phyloP scores from a whole-genome alignment of 2,113 vertebrate species.

The Salvator merianae region DNA sequence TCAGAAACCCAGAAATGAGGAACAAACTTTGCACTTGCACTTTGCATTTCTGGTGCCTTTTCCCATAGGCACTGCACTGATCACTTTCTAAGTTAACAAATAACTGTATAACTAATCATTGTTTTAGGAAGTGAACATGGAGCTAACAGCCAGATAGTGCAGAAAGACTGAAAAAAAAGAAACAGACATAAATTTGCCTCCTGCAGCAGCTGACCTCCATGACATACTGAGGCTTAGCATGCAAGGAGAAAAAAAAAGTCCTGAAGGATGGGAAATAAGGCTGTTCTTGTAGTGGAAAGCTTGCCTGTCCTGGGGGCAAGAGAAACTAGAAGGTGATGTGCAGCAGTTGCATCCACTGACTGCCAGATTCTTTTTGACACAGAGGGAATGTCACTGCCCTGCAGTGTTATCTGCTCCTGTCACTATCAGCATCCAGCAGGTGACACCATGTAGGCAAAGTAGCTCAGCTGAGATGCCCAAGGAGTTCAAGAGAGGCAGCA shows the following conservation, averaged over 20 bases:
- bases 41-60: too few relatives aligned
- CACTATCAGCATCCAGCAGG: constrained; percentile 45
- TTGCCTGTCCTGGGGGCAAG: constrained; percentile 47
- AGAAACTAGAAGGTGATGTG: constrained; percentile 47
- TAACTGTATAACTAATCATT: background rate
- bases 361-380: constrained; percentile 50
- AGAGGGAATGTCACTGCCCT: constrained; percentile 51
- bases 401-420: constrained; percentile 56
- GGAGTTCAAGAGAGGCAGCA: background rate
- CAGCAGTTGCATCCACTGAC: constrained; percentile 54
- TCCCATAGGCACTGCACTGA: background rate
- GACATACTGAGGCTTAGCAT: background rate
- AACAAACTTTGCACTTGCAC: too few relatives aligned
- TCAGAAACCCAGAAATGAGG: too few relatives aligned
- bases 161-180: constrained; percentile 36
- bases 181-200: constrained; percentile 33
- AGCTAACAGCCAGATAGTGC: constrained; percentile 16
- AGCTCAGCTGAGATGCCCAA: constrained; percentile 16
- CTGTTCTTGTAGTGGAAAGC: constrained; percentile 43
- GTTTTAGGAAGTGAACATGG: constrained; percentile 22
- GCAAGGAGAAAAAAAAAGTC: constrained; percentile 33
- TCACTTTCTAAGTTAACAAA: constrained; percentile 17
- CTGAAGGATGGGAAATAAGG: constrained; percentile 32
- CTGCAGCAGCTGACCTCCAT: constrained; percentile 26
- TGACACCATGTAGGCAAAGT: constrained; percentile 28